Conservation (phyloP, 1,140 invertebrate genomes). For the Drosophila pseudoobscura region DNA sequence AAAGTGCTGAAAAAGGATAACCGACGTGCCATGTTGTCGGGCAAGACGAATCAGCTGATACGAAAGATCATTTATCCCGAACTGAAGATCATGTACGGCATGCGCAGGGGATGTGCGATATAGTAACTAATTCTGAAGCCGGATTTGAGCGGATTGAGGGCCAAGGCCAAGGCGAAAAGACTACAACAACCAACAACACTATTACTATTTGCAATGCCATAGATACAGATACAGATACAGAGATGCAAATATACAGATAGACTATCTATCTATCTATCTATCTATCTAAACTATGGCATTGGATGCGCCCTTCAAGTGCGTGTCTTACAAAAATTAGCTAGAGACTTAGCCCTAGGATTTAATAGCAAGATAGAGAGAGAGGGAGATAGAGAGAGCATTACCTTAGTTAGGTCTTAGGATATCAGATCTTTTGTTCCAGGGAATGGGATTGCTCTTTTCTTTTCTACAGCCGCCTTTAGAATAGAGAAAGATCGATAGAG, state of each 20-base stretch:
- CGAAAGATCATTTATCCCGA: constrained; percentile 92
- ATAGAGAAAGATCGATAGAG: neutral
- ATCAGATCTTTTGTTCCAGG: constrained; percentile 34
- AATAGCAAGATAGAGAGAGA: too few species aligned
- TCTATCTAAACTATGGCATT: constrained; percentile 36
- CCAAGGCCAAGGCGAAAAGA: constrained; percentile 55
- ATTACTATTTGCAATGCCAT: constrained; percentile 74
- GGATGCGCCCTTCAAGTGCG: constrained; percentile 50
- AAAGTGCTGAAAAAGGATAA: constrained; percentile 91
- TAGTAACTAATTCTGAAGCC: constrained; percentile 85
- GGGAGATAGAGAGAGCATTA: constrained; percentile 32
- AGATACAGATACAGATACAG: constrained; percentile 34
- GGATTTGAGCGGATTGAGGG: constrained; percentile 19
- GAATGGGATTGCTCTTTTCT: constrained; percentile 36
- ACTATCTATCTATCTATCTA: constrained; percentile 9
- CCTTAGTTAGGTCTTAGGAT: constrained; percentile 42
- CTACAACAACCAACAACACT: constrained; percentile 59
- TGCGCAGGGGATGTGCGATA: constrained; percentile 91
- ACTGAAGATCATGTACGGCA: constrained; percentile 92
- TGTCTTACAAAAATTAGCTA: constrained; percentile 58
- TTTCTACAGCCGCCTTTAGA: constrained; percentile 53
- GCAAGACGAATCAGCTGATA: constrained; percentile 91
- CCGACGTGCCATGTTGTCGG: constrained; percentile 89
- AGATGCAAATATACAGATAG: constrained; percentile 7
- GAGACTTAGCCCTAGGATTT: constrained; percentile 62